Conservation (phyloP, 2,888 invertebrate species). For the Minunthozetes semirufus region DNA sequence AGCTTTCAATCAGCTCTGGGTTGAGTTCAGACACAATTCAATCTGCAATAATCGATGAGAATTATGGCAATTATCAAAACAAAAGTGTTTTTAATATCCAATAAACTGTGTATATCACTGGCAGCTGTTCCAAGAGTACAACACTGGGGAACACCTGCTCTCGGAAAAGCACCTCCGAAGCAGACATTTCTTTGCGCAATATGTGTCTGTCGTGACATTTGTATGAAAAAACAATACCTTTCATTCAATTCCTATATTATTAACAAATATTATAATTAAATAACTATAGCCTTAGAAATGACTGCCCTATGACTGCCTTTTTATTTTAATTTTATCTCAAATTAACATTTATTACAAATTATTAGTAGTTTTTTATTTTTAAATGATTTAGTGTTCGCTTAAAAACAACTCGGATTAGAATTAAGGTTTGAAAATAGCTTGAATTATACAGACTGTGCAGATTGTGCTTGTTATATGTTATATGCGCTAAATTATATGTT, state of each 20-base stretch:
- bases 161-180: background rate
- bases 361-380: conserved; percentile 2
- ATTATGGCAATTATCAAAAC: background rate
- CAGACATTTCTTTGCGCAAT: background rate
- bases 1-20: no score
- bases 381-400: background rate
- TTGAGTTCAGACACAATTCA: no score
- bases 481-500: no score
- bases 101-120: no score
- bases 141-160: background rate
- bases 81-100: conserved; percentile 14
- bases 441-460: no score
- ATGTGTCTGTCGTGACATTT: conserved; percentile 24
- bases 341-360: background rate
- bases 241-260: background rate
- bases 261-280: background rate
- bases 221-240: conserved; percentile 18
- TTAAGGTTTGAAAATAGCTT: background rate
- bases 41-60: background rate
- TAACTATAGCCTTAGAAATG: conserved; percentile 3
- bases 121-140: background rate
- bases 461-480: no score
- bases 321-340: background rate
- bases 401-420: background rate
- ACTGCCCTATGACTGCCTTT: no score